phyloP scores from a whole-genome alignment of 2,797 vertebrate genomes.

The Agapornis canus region DNA sequence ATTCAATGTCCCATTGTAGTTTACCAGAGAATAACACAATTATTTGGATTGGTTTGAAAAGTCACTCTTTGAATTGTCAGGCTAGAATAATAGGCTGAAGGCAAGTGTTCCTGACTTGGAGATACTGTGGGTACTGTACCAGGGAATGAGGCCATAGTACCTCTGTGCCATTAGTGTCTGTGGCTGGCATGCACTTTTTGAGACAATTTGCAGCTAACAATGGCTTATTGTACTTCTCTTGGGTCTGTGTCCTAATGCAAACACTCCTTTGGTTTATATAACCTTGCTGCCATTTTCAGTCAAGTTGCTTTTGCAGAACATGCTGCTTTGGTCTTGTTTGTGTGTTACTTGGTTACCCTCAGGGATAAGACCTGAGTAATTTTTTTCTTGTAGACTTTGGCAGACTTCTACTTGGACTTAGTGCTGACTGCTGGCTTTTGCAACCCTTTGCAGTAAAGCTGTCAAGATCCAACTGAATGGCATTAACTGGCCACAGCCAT shows the following conservation, averaged over 20 bases:
- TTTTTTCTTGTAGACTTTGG: slow-evolving; percentile 19
- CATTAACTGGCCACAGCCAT: not conserved
- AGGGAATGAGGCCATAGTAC: slow-evolving; percentile 16
- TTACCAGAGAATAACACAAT: slow-evolving; percentile 12
- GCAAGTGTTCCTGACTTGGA: slow-evolving; percentile 35
- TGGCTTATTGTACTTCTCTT: slow-evolving; percentile 44
- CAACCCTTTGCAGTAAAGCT: slow-evolving; percentile 17
- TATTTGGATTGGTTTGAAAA: slow-evolving; percentile 5
- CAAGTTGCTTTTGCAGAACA: slow-evolving; percentile 17
- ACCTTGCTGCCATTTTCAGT: slow-evolving; percentile 42
- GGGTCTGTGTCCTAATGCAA: slow-evolving; percentile 37
- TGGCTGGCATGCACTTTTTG: not conserved
- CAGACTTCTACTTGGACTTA: not conserved
- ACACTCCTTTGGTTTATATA: slow-evolving; percentile 28
- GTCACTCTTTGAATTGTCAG: not conserved
- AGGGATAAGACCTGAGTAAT: not conserved
- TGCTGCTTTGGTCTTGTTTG: slow-evolving; percentile 61
- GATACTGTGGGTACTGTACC: slow-evolving; percentile 44
- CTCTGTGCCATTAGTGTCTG: not conserved
- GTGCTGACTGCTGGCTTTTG: not conserved
- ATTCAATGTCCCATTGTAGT: not conserved
- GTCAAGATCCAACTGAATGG: not conserved
- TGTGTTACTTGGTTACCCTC: slow-evolving; percentile 10
- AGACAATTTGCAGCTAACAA: slow-evolving; percentile 55
- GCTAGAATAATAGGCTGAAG: slow-evolving; percentile 22